Evolutionary conservation across 1,140 invertebrate genomes (phyloP).

Genomic region (Gonioctena quinquepunctata): DNA sequence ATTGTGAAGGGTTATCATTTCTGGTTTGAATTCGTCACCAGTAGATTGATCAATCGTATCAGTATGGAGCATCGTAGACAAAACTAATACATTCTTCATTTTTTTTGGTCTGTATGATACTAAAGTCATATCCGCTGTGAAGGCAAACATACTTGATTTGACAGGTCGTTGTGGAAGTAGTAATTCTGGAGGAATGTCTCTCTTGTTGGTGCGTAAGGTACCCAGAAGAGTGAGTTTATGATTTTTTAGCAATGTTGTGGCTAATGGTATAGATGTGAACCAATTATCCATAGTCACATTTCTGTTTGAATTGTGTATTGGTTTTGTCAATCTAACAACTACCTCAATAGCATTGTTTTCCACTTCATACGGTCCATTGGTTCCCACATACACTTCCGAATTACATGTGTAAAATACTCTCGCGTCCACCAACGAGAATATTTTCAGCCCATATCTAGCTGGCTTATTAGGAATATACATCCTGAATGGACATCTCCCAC

Average conservation of each 20-base stretch:
- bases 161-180: not conserved
- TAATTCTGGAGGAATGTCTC: constrained; percentile 13
- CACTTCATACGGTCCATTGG: not conserved
- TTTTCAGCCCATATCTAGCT: constrained; percentile 54
- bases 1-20: constrained; percentile 45
- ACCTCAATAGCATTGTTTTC: not conserved
- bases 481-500: constrained; percentile 51
- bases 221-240: not conserved
- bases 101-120: constrained; percentile 42
- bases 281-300: constrained; percentile 19
- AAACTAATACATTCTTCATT: constrained; percentile 34
- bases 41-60: constrained; percentile 21
- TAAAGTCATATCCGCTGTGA: constrained; percentile 24
- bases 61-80: constrained; percentile 39
- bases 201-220: constrained; percentile 15
- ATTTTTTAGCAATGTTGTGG: not conserved
- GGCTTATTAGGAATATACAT: constrained; percentile 58
- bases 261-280: not conserved
- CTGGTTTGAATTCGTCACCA: constrained; percentile 32
- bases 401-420: constrained; percentile 30
- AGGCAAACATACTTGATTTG: constrained; percentile 27
- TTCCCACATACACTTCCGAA: constrained; percentile 46
- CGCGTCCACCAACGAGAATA: constrained; percentile 28
- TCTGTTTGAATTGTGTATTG: not conserved
- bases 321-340: not conserved